These are phyloP conservation scores for Craseonycteris thonglongyai DNA, from an alignment of 2,113 vertebrate genomes.

Conservation along the genomic window DNA sequence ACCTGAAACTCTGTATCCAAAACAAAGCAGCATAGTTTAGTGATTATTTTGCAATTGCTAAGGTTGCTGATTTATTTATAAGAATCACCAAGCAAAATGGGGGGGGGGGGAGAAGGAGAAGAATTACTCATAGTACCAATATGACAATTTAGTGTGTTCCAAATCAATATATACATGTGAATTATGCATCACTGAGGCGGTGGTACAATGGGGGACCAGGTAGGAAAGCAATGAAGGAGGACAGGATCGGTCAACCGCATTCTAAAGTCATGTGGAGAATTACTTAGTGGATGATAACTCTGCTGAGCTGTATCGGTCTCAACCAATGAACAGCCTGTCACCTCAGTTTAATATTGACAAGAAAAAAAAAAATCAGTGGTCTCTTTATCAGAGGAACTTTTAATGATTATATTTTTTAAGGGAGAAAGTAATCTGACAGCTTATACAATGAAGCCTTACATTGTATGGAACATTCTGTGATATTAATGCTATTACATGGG, in stretches of 20 bases:
- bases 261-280: not conserved
- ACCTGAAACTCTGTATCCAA: not conserved
- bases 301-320: not conserved
- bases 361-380: not conserved
- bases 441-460: not conserved
- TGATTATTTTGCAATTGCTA: not conserved
- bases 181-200: not conserved
- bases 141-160: not conserved
- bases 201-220: not conserved
- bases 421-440: not conserved
- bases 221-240: not conserved
- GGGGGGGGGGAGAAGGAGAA: fast-evolving
- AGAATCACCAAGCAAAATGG: not conserved
- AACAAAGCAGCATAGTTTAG: not conserved
- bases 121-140: not conserved
- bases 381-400: not conserved
- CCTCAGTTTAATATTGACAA: not conserved
- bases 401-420: not conserved
- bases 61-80: not conserved
- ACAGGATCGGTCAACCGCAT: not conserved
- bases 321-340: not conserved
- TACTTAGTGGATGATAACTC: not conserved
- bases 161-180: not conserved
- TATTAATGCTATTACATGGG: not conserved
- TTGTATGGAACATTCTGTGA: not conserved